Conservation (phyloP, 2,113 vertebrate species). For the Hepsetus odoe region DNA sequence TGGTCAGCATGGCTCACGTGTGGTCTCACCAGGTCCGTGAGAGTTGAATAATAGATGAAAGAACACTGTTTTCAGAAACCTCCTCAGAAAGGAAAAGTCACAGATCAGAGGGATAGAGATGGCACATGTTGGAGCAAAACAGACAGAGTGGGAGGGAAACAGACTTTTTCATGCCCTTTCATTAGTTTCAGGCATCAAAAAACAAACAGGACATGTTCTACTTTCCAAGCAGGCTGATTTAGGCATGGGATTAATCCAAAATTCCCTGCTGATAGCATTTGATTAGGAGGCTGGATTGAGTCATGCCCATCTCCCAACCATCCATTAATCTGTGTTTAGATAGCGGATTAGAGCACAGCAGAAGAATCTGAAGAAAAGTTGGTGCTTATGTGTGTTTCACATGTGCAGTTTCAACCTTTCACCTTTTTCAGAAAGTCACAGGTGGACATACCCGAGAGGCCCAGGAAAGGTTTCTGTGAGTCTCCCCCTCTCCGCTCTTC, state of each 20-base stretch:
- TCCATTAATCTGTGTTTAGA: neutral
- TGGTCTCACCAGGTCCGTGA: neutral
- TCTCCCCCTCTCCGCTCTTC: slow-evolving; percentile 91
- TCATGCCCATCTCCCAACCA: neutral
- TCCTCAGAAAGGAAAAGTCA: slow-evolving; percentile 52
- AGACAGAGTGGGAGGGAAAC: slow-evolving; percentile 26
- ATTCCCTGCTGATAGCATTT: slow-evolving; percentile 1
- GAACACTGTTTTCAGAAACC: slow-evolving; percentile 57
- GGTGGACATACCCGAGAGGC: slow-evolving; percentile 77
- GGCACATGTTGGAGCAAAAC: slow-evolving; percentile 4
- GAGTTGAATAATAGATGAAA: slow-evolving; percentile 75
- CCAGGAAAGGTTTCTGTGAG: slow-evolving; percentile 82
- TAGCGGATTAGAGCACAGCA: neutral
- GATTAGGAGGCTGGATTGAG: slow-evolving; percentile 5
- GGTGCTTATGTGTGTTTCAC: neutral
- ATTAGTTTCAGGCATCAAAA: neutral
- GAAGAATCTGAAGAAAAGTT: neutral
- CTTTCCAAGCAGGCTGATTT: neutral
- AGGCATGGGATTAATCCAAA: slow-evolving; percentile 4
- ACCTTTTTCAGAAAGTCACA: neutral
- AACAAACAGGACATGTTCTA: neutral
- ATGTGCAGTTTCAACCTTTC: neutral
- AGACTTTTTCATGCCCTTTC: slow-evolving; percentile 4
- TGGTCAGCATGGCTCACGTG: neutral
- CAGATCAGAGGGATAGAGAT: slow-evolving; percentile 28